A percentile compares a stretch with the other conserved stretches of the same genome.
Evolutionary conservation across 2,113 vertebrate species (phyloP).

Genomic region (Edolisoma coerulescens): DNA sequence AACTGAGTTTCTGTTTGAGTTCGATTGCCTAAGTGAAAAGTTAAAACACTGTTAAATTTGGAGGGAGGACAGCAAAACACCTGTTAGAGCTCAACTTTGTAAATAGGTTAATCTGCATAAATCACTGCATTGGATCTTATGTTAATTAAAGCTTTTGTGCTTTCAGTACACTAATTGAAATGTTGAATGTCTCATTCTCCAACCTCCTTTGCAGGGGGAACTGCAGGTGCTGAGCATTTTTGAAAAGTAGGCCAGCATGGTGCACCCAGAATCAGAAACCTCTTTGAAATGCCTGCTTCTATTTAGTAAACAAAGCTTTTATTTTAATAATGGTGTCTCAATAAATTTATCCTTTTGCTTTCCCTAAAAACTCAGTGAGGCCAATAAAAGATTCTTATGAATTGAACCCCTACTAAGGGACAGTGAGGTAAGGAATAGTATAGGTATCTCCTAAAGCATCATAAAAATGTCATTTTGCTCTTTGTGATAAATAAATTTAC

Average conservation of each 20-base stretch:
- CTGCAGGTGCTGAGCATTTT: conserved; percentile 24
- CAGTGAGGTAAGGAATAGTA: background rate
- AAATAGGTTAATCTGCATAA: conserved; percentile 51
- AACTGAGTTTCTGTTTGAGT: background rate
- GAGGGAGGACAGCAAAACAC: conserved; percentile 2
- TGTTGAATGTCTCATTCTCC: conserved; percentile 29
- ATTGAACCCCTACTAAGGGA: background rate
- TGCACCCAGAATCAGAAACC: background rate
- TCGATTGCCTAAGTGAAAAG: background rate
- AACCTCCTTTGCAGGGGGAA: background rate
- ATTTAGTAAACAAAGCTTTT: conserved; percentile 46
- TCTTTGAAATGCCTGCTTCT: conserved; percentile 17
- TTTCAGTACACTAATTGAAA: conserved; percentile 24
- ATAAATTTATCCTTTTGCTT: background rate
- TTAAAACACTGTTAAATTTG: background rate
- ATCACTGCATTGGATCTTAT: background rate
- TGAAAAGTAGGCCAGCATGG: conserved; percentile 29
- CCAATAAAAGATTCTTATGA: background rate
- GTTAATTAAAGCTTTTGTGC: conserved; percentile 52
- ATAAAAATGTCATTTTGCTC: background rate
- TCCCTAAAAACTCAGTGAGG: background rate
- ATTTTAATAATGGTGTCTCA: background rate
- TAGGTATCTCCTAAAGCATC: background rate
- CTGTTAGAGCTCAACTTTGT: conserved; percentile 16
- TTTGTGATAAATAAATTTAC: background rate